Evolutionary conservation across 2,797 vertebrate species (phyloP).

Genomic region (Adelosebastes latens): DNA sequence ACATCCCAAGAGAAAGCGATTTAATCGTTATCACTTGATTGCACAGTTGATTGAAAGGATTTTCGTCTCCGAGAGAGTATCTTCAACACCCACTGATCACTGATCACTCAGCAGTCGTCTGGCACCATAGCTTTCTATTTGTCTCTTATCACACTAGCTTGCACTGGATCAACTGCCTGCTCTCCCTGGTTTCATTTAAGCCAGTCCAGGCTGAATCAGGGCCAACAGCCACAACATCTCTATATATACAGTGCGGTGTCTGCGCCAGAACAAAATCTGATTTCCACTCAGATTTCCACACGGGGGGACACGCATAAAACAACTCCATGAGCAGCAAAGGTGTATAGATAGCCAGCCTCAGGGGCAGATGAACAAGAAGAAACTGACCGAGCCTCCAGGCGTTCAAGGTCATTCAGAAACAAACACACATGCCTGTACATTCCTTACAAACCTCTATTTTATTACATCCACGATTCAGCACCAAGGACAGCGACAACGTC

Average conservation of each 20-base stretch:
- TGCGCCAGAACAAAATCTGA: background rate
- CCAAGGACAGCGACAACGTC: slow-evolving; percentile 14
- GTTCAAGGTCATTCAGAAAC: slow-evolving; percentile 1
- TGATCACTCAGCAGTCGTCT: slow-evolving; percentile 22
- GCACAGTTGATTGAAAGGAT: slow-evolving; percentile 62
- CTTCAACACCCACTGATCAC: slow-evolving; percentile 34
- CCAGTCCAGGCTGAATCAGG: slow-evolving; percentile 39
- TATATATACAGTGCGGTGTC: background rate
- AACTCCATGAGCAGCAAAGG: slow-evolving; percentile 9
- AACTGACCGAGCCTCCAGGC: background rate
- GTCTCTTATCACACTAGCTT: slow-evolving; percentile 64
- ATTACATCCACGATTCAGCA: background rate
- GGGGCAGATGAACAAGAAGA: background rate
- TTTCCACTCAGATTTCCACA: slow-evolving; percentile 4
- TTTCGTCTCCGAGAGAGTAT: slow-evolving; percentile 46
- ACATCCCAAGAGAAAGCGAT: slow-evolving; percentile 57
- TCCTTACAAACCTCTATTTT: background rate
- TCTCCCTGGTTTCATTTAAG: slow-evolving; percentile 42
- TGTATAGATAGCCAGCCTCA: background rate
- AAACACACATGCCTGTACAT: background rate
- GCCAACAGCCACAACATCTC: slow-evolving; percentile 5
- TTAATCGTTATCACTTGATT: slow-evolving; percentile 69
- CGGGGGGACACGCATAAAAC: background rate
- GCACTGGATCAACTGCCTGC: slow-evolving; percentile 50
- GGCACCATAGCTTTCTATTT: slow-evolving; percentile 44